phyloP scores from a whole-genome alignment of 2,797 vertebrate species.

The Sciaenops ocellatus region DNA sequence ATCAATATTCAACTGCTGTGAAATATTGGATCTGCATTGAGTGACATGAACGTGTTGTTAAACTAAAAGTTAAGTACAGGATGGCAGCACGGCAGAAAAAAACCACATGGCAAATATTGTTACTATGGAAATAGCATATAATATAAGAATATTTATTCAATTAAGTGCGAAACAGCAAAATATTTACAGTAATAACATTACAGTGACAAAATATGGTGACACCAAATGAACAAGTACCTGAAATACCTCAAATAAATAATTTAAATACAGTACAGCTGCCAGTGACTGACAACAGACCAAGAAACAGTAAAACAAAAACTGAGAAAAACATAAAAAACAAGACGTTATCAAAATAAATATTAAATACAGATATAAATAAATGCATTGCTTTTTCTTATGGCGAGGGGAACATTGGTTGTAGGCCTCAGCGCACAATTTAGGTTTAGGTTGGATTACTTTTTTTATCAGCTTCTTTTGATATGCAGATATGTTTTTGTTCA shows the following conservation, averaged over 20 bases:
- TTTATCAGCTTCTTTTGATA: constrained; percentile 32
- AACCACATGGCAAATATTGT: constrained; percentile 47
- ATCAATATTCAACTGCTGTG: not conserved
- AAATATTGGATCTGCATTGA: not conserved
- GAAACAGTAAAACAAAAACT: constrained; percentile 74
- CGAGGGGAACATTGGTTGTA: constrained; percentile 53
- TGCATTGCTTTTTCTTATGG: constrained; percentile 74
- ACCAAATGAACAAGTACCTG: constrained; percentile 77
- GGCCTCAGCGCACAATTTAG: constrained; percentile 68
- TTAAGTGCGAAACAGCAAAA: constrained; percentile 89
- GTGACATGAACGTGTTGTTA: not conserved
- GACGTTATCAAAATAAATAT: constrained; percentile 88
- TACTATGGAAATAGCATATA: constrained; percentile 82
- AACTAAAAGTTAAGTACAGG: not conserved
- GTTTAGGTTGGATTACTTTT: constrained; percentile 43
- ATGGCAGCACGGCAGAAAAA: constrained; percentile 6
- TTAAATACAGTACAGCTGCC: constrained; percentile 84
- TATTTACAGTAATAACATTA: constrained; percentile 83
- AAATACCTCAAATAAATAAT: constrained; percentile 87
- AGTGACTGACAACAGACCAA: constrained; percentile 75
- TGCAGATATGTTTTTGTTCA: constrained; percentile 33
- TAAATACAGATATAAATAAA: constrained; percentile 90
- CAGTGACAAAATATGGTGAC: constrained; percentile 77
- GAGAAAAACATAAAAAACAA: constrained; percentile 73
- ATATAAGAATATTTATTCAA: constrained; percentile 91